phyloP scores from a whole-genome alignment of 53 echinoderm and acorn worm species.

The Glandiceps talaboti region DNA sequence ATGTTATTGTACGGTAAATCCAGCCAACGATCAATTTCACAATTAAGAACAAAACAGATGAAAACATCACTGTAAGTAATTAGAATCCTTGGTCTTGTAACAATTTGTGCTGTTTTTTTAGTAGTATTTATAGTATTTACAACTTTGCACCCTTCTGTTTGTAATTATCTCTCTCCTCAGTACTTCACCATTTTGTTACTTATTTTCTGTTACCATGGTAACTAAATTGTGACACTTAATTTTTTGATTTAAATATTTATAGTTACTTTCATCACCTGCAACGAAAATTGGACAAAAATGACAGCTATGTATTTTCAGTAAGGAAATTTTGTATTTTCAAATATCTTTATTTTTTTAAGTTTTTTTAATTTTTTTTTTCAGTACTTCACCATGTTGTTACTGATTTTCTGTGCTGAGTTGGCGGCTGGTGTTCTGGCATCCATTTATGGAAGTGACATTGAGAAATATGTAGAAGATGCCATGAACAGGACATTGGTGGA shows the following conservation, averaged over 20 bases:
- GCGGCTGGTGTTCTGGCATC: conserved; percentile 32
- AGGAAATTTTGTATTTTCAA: background rate
- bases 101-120: no score
- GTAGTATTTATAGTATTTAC: no score
- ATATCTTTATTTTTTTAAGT: background rate
- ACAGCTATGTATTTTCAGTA: background rate
- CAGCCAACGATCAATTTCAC: no score
- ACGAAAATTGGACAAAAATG: background rate
- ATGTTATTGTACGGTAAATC: no score
- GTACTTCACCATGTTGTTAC: conserved; percentile 51
- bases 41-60: no score
- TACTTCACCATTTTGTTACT: conserved; percentile 49
- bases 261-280: no score
- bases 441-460: conserved; percentile 35
- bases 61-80: no score
- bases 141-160: no score
- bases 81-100: no score
- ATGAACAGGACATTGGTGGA: background rate
- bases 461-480: background rate
- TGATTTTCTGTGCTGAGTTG: conserved; percentile 41
- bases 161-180: conserved; percentile 15
- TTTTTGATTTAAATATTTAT: no score
- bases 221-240: no score
- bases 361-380: conserved; percentile 6
- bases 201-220: conserved; percentile 31